phyloP scores from a whole-genome alignment of 2,888 invertebrate species.

The Eupeodes latifasciatus region DNA sequence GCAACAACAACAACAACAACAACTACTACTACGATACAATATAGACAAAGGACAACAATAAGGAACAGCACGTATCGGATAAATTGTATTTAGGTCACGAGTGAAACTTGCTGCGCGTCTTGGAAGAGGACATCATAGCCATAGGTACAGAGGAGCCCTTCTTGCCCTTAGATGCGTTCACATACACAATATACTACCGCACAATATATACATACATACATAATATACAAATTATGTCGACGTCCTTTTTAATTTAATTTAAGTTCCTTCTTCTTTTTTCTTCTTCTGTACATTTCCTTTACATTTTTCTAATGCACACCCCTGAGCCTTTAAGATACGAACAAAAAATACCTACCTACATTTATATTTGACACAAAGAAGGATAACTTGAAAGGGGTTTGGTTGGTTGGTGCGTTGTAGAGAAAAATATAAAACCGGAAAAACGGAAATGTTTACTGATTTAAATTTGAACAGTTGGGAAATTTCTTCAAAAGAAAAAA shows the following conservation, averaged over 20 bases:
- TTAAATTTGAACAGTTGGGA: constrained; percentile 17
- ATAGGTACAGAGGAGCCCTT: not conserved
- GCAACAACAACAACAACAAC: not conserved
- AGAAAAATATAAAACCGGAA: constrained; percentile 23
- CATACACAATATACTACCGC: constrained; percentile 4
- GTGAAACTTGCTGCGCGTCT: constrained; percentile 73
- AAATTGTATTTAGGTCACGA: constrained; percentile 74
- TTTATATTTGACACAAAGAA: not conserved
- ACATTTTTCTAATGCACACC: constrained; percentile 9
- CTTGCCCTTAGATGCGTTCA: constrained; percentile 27
- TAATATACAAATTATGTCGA: constrained; percentile 33
- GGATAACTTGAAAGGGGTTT: constrained; percentile 18
- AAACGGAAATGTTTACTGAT: not conserved
- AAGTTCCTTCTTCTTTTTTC: not conserved
- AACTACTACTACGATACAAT: too few species aligned
- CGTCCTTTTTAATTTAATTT: constrained; percentile 39
- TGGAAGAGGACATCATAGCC: constrained; percentile 64
- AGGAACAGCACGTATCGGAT: constrained; percentile 73
- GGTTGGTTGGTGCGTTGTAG: constrained; percentile 3
- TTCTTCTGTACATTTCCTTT: not conserved
- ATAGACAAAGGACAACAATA: not conserved
- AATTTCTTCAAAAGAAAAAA: not conserved
- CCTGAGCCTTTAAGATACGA: not conserved
- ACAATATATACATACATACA: not conserved
- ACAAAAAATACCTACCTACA: too few species aligned